Conservation (phyloP, 2,113 vertebrate species). For the Rhinogobius similis region DNA sequence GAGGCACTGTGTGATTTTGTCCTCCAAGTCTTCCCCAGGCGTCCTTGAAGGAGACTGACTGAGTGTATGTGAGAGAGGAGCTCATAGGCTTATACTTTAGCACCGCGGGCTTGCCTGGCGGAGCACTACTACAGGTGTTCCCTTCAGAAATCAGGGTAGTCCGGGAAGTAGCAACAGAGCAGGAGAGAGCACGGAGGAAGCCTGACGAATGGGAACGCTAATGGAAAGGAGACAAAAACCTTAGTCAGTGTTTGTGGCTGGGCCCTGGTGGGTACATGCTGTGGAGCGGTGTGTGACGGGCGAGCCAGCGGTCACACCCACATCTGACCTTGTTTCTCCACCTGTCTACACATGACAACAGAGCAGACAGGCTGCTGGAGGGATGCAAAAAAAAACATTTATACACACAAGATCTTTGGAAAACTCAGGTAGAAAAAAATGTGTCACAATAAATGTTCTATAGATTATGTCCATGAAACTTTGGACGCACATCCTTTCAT, state of each 20-base stretch:
- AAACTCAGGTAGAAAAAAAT: not conserved
- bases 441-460: not conserved
- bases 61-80: constrained; percentile 36
- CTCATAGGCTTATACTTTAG: constrained; percentile 50
- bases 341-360: constrained; percentile 60
- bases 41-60: constrained; percentile 74
- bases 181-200: constrained; percentile 34
- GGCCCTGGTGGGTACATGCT: constrained; percentile 9
- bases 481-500: not conserved
- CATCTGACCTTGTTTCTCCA: constrained; percentile 64
- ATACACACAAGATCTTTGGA: not conserved
- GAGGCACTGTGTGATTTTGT: constrained; percentile 72
- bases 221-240: constrained; percentile 42
- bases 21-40: constrained; percentile 74
- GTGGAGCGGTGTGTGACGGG: constrained; percentile 41
- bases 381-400: constrained; percentile 28
- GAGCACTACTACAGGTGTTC: constrained; percentile 64
- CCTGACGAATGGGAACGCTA: constrained; percentile 47
- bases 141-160: constrained; percentile 47
- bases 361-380: constrained; percentile 35
- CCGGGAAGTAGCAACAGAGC: constrained; percentile 41
- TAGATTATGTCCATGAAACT: not conserved
- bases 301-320: constrained; percentile 60
- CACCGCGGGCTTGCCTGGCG: constrained; percentile 56
- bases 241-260: constrained; percentile 31